Conservation (phyloP, 2,888 invertebrate species). For the Nephrotoma flavescens region DNA sequence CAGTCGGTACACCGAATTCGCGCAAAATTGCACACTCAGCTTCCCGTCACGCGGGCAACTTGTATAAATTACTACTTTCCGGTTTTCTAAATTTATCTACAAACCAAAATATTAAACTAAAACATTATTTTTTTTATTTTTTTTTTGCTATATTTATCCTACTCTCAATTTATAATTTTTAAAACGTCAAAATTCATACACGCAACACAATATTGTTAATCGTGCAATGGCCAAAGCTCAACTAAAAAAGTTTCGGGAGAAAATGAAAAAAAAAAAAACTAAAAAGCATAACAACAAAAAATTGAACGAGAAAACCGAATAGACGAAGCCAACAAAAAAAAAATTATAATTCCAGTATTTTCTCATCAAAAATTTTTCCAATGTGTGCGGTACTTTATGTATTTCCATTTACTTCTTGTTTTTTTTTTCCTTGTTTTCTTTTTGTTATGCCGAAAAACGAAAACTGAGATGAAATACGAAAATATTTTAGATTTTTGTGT, state of each 20-base stretch:
- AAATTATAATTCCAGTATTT: not conserved
- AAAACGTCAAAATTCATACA: not conserved
- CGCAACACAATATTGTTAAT: not conserved
- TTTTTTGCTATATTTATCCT: not conserved
- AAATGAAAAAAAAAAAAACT: not conserved
- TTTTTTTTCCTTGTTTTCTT: no score
- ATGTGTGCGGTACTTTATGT: not conserved
- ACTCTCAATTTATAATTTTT: not conserved
- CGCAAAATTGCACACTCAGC: not conserved
- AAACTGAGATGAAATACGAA: not conserved
- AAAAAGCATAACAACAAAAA: not conserved
- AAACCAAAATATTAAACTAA: not conserved
- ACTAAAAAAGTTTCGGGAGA: not conserved
- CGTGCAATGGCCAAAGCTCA: constrained; percentile 1
- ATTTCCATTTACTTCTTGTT: no score
- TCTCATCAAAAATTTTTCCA: not conserved
- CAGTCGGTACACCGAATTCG: not conserved
- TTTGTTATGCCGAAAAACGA: not conserved
- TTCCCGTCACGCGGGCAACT: not conserved
- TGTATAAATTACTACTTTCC: not conserved
- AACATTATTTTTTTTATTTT: not conserved
- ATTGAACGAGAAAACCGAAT: not conserved
- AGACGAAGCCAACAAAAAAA: not conserved
- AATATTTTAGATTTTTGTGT: not conserved
- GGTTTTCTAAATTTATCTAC: not conserved